Percentiles rank a stretch among this genome's conserved stretches.
Evolutionary conservation across 2,888 invertebrate genomes (phyloP).

Genomic region (Omphaloscelis lunosa): DNA sequence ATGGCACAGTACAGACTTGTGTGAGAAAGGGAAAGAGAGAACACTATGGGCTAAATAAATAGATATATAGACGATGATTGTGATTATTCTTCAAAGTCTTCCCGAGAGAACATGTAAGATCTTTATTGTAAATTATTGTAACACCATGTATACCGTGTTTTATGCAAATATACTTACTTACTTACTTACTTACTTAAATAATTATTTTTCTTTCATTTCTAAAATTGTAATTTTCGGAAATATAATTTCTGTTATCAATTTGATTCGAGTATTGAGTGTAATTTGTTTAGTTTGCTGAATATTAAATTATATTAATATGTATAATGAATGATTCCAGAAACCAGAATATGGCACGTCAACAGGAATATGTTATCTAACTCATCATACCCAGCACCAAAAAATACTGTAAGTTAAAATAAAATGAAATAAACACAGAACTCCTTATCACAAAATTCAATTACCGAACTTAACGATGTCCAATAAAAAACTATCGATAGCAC

Average conservation of each 20-base stretch:
- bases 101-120: no score
- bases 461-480: constrained; percentile 10
- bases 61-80: neutral
- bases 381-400: neutral
- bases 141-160: no score
- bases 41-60: no score
- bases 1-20: no score
- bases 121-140: no score
- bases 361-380: neutral
- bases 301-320: neutral
- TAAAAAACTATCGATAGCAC: neutral
- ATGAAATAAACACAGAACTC: neutral
- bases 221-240: neutral
- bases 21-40: no score
- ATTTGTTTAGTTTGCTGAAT: neutral
- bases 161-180: no score
- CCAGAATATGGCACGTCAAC: neutral
- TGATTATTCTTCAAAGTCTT: neutral
- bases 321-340: neutral
- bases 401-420: neutral
- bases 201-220: neutral
- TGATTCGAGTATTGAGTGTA: neutral
- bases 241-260: neutral
- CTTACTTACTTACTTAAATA: no score
- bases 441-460: constrained; percentile 11